Evolutionary conservation across 2,888 invertebrate genomes (phyloP).

Genomic region (Cephonodes hylas): DNA sequence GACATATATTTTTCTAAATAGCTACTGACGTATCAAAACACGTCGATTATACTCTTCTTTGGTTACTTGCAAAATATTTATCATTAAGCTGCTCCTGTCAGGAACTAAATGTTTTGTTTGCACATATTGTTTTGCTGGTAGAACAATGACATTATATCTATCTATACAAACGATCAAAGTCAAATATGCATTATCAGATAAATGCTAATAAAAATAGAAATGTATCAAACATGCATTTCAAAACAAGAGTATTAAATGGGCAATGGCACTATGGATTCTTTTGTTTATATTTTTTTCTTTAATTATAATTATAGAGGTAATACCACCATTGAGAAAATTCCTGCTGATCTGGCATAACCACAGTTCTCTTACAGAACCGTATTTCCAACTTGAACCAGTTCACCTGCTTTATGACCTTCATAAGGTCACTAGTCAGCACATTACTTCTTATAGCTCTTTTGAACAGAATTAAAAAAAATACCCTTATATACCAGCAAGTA

Average conservation of each 20-base stretch:
- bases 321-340: no score
- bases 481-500: no score
- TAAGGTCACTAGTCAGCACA: neutral
- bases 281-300: neutral
- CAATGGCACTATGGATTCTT: neutral
- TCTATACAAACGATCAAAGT: constrained; percentile 1
- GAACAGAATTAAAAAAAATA: no score
- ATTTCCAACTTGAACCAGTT: neutral
- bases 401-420: neutral
- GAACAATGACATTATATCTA: neutral
- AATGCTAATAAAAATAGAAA: neutral
- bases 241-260: neutral
- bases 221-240: neutral
- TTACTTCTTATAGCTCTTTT: no score
- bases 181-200: constrained; percentile 4
- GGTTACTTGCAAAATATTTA: neutral
- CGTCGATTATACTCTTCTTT: neutral
- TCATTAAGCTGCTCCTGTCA: neutral
- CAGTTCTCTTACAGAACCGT: no score
- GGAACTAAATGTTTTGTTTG: neutral
- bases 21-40: neutral
- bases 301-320: neutral
- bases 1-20: neutral
- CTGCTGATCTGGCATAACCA: no score
- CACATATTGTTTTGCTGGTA: neutral